Conservation (phyloP, 1,140 invertebrate species). For the Drosophila virilis region DNA sequence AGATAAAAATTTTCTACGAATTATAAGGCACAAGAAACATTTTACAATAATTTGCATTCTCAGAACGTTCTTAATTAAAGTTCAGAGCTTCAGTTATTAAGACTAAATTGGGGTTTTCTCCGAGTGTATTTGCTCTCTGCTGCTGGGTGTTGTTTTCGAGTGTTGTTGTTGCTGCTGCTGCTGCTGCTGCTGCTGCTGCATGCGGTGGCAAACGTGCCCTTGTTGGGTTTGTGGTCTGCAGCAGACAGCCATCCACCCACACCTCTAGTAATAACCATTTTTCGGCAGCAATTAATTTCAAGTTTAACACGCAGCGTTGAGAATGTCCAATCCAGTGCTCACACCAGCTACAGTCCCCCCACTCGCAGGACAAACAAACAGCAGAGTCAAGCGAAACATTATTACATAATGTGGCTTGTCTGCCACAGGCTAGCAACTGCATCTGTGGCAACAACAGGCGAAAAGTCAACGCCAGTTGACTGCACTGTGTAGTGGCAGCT, state of each 20-base stretch:
- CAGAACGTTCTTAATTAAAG: no score
- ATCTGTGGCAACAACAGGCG: conserved; percentile 3
- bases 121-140: conserved; percentile 19
- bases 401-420: conserved; percentile 62
- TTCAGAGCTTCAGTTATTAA: no score
- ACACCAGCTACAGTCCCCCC: not conserved
- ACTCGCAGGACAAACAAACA: not conserved
- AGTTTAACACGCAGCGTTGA: conserved; percentile 64
- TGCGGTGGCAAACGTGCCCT: conserved; percentile 62
- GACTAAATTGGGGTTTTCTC: not conserved
- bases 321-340: conserved; percentile 6
- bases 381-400: conserved; percentile 46
- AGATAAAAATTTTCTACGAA: no score
- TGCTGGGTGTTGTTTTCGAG: not conserved
- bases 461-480: conserved; percentile 28
- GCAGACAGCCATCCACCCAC: conserved; percentile 49
- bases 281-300: conserved; percentile 77
- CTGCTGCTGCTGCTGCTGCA: conserved; percentile 23
- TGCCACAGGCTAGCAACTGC: conserved; percentile 3
- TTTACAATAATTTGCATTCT: no score
- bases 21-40: no score
- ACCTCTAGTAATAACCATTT: conserved; percentile 52
- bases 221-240: conserved; percentile 68
- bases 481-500: conserved; percentile 9
- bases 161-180: no score